Evolutionary conservation across 1,140 invertebrate species (phyloP).

Genomic region (Aphaenogaster ashmeadi): DNA sequence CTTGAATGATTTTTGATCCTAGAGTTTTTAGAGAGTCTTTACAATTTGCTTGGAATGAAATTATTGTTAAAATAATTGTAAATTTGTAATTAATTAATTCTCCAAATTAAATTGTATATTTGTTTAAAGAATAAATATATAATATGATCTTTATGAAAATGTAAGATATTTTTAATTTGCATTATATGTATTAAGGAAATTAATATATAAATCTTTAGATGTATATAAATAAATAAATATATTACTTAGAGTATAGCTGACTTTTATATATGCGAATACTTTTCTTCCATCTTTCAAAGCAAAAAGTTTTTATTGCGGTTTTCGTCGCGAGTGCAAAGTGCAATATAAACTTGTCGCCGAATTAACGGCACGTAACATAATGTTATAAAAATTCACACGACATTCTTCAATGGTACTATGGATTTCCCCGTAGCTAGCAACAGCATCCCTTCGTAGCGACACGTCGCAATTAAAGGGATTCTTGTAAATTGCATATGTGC

Average conservation of each 20-base stretch:
- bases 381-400: conserved; percentile 11
- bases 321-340: neutral
- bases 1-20: neutral
- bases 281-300: neutral
- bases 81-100: neutral
- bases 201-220: neutral
- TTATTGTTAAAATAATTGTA: neutral
- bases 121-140: neutral
- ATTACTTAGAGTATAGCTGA: too few species aligned
- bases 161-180: neutral
- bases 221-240: neutral
- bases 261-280: neutral
- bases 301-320: neutral
- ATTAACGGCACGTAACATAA: too few species aligned
- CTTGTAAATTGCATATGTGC: conserved; percentile 79
- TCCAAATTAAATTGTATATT: neutral
- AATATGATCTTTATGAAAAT: conserved; percentile 9
- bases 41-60: neutral
- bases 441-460: conserved; percentile 50
- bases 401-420: neutral
- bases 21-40: neutral
- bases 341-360: neutral
- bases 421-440: neutral
- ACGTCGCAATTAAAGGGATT: conserved; percentile 81
- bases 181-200: neutral